Evolutionary conservation across 2,113 vertebrate genomes (phyloP).

Genomic region (Benitochromis conjunctus): DNA sequence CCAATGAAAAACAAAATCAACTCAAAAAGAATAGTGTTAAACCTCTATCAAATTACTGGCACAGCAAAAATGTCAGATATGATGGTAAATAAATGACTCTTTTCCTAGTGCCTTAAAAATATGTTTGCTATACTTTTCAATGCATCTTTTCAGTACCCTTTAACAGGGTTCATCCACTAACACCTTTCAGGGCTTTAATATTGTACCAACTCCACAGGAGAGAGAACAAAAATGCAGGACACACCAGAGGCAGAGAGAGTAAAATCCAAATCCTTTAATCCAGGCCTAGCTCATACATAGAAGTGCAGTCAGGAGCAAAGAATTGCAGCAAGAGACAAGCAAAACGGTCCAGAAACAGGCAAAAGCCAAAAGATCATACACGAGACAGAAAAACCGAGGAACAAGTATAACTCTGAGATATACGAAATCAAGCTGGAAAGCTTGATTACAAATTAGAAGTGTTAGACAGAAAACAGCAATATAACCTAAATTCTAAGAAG

Average conservation of each 20-base stretch:
- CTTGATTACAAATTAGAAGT: background rate
- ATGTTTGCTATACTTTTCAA: background rate
- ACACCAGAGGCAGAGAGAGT: background rate
- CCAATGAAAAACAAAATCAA: background rate
- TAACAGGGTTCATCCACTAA: background rate
- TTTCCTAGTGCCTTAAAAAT: background rate
- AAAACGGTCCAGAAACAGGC: background rate
- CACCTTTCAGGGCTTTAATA: background rate
- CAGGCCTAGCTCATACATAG: background rate
- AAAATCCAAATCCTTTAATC: background rate
- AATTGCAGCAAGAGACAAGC: background rate
- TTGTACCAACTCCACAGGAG: background rate
- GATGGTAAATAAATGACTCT: rapidly evolving
- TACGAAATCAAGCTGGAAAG: background rate
- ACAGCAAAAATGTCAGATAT: no score
- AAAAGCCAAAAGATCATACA: background rate
- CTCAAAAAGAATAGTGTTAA: rapidly evolving
- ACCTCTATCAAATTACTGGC: background rate
- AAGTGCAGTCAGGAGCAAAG: background rate
- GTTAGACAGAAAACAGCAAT: background rate
- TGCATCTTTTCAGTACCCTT: background rate
- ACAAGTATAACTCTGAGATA: background rate
- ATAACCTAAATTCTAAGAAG: background rate
- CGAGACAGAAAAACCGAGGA: background rate
- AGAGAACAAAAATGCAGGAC: background rate